Evolutionary conservation across 2,797 vertebrate genomes (phyloP), one percentile per base, ranked within the genome.

Genomic region (Tachyglossus aculeatus): DNA sequence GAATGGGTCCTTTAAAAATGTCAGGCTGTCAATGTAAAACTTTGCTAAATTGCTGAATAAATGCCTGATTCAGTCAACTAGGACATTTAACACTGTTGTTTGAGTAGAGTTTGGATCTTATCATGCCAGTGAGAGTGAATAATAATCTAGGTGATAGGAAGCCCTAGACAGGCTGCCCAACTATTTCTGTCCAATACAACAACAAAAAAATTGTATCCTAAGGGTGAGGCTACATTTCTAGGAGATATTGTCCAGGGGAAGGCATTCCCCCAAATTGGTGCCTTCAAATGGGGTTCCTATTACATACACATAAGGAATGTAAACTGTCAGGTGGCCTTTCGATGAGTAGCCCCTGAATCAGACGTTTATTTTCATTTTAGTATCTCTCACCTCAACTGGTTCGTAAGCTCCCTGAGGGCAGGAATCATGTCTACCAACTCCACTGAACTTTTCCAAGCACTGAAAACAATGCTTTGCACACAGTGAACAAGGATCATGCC

Each of bases 11-110:
- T 90, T 89, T 87, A 88, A 89, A 89, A 77, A 84, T 85, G 81
- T 87, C 62, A 36, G 54, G 67, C 76, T 81, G 80, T 90, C 57
- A 64, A 67, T 88, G 87, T 80, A 87, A 87, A 90, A 88, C 81
- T 91, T 88, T 75, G 85, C 73, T 78, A 83, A 89, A 89, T 61
- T 80, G 74, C 80, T 79, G 83, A 86, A 84, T 84, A 90, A 89
- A 89, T 86, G 84, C 75, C 86, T 85, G 59, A 60, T 91, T 84
- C 86, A 84, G 87, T 84, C 73, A 90, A 88, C 80, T 66, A 83
- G 71, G 78, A 78, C 51, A 72, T 87, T 83, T 90, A 73, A 87
- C 77, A 78, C 70, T 48, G 13, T 59, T 78, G 89, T 88, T 88
- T 25, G 79, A 89, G 79, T 57, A 75, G 74, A 80, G 52, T 72